Percentiles rank a stretch among this genome's conserved stretches.
Conservation (phyloP, 2,888 invertebrate genomes). For the Epistrophella euchroma region DNA sequence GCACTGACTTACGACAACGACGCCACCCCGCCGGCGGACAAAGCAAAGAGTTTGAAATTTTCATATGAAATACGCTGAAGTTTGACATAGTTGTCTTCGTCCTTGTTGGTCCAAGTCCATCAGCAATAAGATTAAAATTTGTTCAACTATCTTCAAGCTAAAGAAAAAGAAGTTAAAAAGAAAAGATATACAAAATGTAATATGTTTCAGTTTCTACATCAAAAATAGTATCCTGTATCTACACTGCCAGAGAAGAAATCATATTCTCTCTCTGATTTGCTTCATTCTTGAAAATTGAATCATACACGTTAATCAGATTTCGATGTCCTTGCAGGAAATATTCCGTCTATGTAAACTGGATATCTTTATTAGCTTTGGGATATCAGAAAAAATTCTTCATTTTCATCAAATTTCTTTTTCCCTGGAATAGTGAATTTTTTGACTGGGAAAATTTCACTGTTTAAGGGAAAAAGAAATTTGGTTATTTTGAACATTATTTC, state of each 20-base stretch:
- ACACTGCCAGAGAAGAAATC: background rate
- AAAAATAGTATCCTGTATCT: background rate
- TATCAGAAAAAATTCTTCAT: background rate
- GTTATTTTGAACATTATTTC: background rate
- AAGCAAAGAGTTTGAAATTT: constrained; percentile 37
- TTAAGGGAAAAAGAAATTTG: too few relatives aligned
- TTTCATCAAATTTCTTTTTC: constrained; percentile 3
- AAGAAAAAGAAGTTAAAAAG: constrained; percentile 13
- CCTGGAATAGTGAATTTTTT: background rate
- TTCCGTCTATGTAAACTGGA: constrained; percentile 39
- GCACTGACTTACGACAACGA: background rate
- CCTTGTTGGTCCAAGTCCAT: constrained; percentile 37
- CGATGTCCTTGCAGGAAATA: constrained; percentile 65
- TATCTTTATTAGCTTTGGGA: constrained; percentile 60
- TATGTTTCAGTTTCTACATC: constrained; percentile 36
- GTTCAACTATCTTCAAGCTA: background rate
- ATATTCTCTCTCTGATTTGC: constrained; percentile 21
- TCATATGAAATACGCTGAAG: constrained; percentile 34
- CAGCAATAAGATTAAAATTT: constrained; percentile 51
- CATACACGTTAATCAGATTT: constrained; percentile 68
- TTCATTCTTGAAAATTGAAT: constrained; percentile 59
- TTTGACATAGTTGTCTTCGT: background rate
- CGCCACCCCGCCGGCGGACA: too few relatives aligned
- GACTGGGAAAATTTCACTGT: too few relatives aligned
- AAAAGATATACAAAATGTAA: constrained; percentile 23